A percentile compares a stretch with the other conserved stretches of the same genome.
phyloP scores from a whole-genome alignment of 2,797 vertebrate species.

The Channallabes apus region DNA sequence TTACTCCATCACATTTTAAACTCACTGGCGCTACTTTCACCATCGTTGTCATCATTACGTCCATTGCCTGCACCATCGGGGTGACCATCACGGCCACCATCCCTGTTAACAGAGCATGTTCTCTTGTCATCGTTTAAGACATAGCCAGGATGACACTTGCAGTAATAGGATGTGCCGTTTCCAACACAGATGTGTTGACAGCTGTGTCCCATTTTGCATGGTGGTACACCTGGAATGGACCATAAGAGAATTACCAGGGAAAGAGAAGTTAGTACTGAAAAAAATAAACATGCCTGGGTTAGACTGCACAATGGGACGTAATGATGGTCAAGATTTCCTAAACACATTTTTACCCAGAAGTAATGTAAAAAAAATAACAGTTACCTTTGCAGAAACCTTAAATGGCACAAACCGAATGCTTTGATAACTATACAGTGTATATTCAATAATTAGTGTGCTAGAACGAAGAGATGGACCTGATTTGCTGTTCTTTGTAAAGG shows the following conservation, averaged over 20 bases:
- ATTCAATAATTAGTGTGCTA: not conserved
- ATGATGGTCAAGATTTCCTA: no score
- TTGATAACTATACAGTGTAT: not conserved
- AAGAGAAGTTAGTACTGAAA: no score
- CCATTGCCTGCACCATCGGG: not conserved
- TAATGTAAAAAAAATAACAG: not conserved
- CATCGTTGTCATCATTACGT: slow-evolving; percentile 9
- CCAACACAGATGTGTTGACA: slow-evolving; percentile 74
- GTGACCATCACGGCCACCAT: not conserved
- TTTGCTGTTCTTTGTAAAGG: not conserved
- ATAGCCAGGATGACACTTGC: slow-evolving; percentile 70
- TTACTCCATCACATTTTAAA: slow-evolving; percentile 29
- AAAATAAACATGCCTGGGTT: not conserved
- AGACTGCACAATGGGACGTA: not conserved
- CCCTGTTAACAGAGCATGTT: slow-evolving; percentile 61
- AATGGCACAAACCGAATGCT: not conserved
- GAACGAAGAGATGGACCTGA: not conserved
- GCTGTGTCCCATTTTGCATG: slow-evolving; percentile 67
- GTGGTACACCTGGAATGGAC: slow-evolving; percentile 57
- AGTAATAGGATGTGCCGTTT: slow-evolving; percentile 60
- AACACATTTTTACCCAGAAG: not conserved
- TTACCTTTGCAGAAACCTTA: not conserved
- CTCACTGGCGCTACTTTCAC: slow-evolving; percentile 47
- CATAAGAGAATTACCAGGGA: not conserved
- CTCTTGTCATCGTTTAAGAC: slow-evolving; percentile 68